A percentile compares a stretch with the other conserved stretches of the same genome.
Conservation (phyloP, 37 sponge, comb jelly and placozoan genomes). For the Bolinopsis microptera region DNA sequence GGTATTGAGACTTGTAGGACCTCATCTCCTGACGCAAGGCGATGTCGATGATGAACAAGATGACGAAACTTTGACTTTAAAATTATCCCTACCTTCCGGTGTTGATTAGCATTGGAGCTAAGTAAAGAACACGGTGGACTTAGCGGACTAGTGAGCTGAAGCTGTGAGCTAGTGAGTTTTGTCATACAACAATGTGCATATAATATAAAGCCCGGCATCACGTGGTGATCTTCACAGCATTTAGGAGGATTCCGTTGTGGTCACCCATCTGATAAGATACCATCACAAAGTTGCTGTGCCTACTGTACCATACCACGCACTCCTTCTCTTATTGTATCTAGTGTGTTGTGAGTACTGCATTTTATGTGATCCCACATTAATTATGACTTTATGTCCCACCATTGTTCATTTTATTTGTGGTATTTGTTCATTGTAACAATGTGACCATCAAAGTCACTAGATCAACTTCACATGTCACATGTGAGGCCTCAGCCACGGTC, state of each 20-base stretch:
- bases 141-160: background rate
- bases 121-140: background rate
- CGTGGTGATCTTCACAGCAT: background rate
- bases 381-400: background rate
- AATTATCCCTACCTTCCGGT: background rate
- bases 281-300: background rate
- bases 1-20: background rate
- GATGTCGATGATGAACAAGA: background rate
- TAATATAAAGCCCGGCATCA: background rate
- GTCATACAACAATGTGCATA: background rate
- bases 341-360: background rate
- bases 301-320: background rate
- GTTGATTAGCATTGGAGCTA: too few species aligned
- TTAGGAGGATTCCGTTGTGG: background rate
- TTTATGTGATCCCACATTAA: background rate
- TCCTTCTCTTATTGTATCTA: background rate
- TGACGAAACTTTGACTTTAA: background rate
- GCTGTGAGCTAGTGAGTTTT: background rate
- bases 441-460: background rate
- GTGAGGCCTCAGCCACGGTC: too few species aligned
- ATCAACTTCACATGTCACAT: too few species aligned
- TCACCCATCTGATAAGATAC: background rate
- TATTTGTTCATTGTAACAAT: background rate
- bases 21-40: background rate
- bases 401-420: background rate